A percentile compares a stretch with the other conserved stretches of the same genome.
Evolutionary conservation across 2,888 invertebrate genomes (phyloP).

Genomic region (Aleiodes leptofemur): DNA sequence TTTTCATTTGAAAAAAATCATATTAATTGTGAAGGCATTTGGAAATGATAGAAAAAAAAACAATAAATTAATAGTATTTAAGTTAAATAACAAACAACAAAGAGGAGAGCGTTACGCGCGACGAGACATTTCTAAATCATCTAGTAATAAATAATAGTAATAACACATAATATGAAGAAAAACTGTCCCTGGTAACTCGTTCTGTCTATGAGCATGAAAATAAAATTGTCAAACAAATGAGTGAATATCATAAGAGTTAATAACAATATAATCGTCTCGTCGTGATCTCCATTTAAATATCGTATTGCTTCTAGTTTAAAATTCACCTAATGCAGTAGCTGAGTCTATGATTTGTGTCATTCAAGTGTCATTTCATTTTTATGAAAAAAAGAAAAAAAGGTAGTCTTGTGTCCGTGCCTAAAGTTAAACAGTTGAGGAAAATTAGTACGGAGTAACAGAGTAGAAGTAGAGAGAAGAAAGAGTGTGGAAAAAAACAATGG

Average conservation of each 20-base stretch:
- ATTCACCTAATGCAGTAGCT: conserved; percentile 15
- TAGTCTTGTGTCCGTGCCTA: background rate
- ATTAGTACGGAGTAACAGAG: background rate
- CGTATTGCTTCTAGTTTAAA: background rate
- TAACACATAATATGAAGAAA: background rate
- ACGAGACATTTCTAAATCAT: conserved; percentile 28
- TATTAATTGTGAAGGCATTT: background rate
- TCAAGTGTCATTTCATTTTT: background rate
- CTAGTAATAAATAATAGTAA: conserved; percentile 30
- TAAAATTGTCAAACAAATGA: background rate
- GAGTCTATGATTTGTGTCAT: conserved; percentile 7
- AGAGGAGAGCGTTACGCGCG: background rate
- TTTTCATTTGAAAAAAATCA: background rate
- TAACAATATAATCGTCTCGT: conserved; percentile 27
- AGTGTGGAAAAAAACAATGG: background rate
- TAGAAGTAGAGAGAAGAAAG: background rate
- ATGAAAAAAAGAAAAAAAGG: too few relatives aligned
- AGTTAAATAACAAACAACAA: conserved; percentile 39
- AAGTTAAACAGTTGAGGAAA: background rate
- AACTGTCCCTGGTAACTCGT: conserved; percentile 26
- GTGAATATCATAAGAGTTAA: conserved; percentile 5
- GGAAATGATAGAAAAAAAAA: conserved; percentile 5
- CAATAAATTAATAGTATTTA: conserved; percentile 37
- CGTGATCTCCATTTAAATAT: conserved; percentile 4
- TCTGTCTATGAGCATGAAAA: conserved; percentile 21